Evolutionary conservation across 2,888 invertebrate genomes (phyloP), one percentile per base, ranked within the genome.

Genomic region (Junonia oenone): DNA sequence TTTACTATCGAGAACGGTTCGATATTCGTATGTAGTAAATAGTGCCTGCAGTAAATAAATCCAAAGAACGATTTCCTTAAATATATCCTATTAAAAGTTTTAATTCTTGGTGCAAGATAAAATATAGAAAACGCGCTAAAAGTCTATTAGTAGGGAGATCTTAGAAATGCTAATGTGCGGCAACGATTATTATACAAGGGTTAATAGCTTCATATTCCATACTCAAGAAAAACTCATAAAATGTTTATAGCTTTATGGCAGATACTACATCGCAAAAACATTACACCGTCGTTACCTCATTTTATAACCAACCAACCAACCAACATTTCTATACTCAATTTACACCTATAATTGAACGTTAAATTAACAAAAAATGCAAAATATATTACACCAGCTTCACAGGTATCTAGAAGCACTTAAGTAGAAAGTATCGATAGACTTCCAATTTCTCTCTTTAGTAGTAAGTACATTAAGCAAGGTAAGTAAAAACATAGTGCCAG

Each of bases 251-350:
- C 48, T 59, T 48, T 51, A 57, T 59, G 51, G 56, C 50, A 46
- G 56, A 50, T 59, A 57, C 45, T 48, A 58, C 43, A 58, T 58
- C 33, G 59, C 56, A 43, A 59, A 56, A 45, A 53, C 56, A 59
- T 59, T 51, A 56, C 48, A 45, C 37, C 45, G 48, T 57, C 51
- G 48, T 54, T 51, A 43, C 19, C 14, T 27, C 45, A 31, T 13
- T 56, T 56, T 59, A 54, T 33, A 31, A 19, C 48, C 14, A 31
- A 43, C 37, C 49, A 47, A n/a, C 33, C 47, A 31, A 19, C 48
- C 14, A 31, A 43, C 37, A 52, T 51, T 15, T 38, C 47, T 33
- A 48, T 45, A 51, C 51, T 40, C 45, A 49, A 54, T 50, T 57
- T 53, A 48, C 46, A 56, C 52, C 48, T 45, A 43, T 51, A 52